Percentiles rank a stretch among this genome's conserved stretches.
These are phyloP conservation scores for Amblyteles armatorius DNA, from an alignment of 2,888 invertebrate species.

Conservation along the genomic window DNA sequence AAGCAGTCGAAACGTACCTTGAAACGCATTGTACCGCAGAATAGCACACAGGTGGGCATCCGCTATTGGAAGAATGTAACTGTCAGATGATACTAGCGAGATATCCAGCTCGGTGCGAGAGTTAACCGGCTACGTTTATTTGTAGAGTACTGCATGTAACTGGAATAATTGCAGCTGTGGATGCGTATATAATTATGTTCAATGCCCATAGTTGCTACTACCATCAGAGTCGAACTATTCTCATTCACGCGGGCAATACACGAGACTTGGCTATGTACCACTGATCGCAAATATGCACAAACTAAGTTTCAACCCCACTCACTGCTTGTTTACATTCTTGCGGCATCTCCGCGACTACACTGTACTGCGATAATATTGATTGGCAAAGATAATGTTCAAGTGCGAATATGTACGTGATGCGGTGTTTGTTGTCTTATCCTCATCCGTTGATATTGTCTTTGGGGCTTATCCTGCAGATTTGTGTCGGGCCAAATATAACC, in stretches of 20 bases:
- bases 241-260: neutral
- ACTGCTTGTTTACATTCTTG: conserved; percentile 7
- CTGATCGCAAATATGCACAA: neutral
- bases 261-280: neutral
- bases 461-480: neutral
- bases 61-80: conserved; percentile 2
- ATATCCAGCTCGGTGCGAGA: neutral
- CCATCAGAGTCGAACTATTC: neutral
- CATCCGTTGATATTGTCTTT: neutral
- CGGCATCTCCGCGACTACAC: neutral
- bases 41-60: conserved; percentile 7
- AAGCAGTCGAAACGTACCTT: neutral
- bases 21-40: neutral
- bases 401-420: neutral
- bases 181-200: conserved; percentile 1
- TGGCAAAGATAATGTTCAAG: neutral
- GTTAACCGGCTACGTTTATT: conserved; percentile 3
- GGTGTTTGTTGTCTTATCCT: neutral
- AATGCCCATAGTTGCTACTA: conserved; percentile 7
- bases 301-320: conserved; percentile 9
- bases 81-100: neutral
- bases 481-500: neutral
- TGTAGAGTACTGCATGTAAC: neutral
- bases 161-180: neutral
- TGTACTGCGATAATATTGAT: neutral